Evolutionary conservation across 2,888 invertebrate species (phyloP).

Genomic region (Syritta pipiens): DNA sequence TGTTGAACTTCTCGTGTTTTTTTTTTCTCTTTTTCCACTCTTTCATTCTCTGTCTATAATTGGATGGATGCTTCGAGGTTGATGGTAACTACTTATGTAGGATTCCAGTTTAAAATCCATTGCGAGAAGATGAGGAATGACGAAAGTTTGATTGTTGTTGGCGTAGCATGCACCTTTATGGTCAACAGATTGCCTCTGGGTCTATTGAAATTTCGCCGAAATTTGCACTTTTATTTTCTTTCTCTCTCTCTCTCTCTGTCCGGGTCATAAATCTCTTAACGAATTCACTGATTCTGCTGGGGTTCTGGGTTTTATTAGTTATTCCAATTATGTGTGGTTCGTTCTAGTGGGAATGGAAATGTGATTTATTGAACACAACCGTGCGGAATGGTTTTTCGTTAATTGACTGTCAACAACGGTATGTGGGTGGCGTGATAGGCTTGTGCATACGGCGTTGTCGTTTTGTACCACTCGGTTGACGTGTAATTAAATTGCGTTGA

Average conservation of each 20-base stretch:
- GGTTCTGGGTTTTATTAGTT: conserved; percentile 20
- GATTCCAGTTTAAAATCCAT: conserved; percentile 1
- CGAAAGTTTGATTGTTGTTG: conserved; percentile 10
- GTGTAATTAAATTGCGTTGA: no score
- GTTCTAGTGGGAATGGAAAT: background rate
- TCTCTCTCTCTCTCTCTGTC: background rate
- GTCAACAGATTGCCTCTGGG: conserved; percentile 18
- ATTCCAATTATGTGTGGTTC: conserved; percentile 12
- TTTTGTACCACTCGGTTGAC: no score
- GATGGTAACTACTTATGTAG: background rate
- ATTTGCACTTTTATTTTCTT: conserved; percentile 13
- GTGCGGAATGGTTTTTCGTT: no score
- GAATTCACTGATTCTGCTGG: no score
- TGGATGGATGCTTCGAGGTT: conserved; percentile 1
- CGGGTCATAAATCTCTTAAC: background rate
- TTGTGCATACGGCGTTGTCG: no score
- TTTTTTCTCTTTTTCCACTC: background rate
- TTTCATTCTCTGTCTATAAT: background rate
- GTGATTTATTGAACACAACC: no score
- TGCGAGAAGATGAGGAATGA: conserved; percentile 19
- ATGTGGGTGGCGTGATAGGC: no score
- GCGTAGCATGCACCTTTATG: conserved; percentile 43
- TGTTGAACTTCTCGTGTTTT: background rate
- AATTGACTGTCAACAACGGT: no score
- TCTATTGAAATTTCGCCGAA: conserved; percentile 35